Evolutionary conservation across 2,888 invertebrate genomes (phyloP).

Genomic region (Drosophila hamatofila): DNA sequence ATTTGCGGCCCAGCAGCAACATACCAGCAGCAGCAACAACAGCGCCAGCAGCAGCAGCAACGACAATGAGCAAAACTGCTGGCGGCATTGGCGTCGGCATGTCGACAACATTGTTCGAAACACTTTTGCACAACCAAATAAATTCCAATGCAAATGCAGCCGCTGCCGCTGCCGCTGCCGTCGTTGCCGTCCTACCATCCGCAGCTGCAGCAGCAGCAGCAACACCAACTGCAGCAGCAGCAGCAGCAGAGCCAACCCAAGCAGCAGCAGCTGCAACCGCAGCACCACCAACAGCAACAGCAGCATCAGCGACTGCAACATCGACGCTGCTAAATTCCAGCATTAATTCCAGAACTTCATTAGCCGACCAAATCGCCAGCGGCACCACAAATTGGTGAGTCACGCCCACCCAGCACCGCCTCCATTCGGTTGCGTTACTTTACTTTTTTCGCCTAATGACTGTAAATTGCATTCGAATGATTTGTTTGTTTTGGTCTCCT

Average conservation of each 20-base stretch:
- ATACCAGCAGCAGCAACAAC: constrained; percentile 31
- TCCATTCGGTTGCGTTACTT: constrained; percentile 8
- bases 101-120: constrained; percentile 80
- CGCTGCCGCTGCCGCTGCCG: constrained; percentile 32
- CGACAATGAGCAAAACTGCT: constrained; percentile 56
- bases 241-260: constrained; percentile 28
- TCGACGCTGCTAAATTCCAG: constrained; percentile 67
- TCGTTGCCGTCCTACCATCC: constrained; percentile 30
- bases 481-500: constrained; percentile 36
- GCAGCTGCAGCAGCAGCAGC: constrained; percentile 51
- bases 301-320: constrained; percentile 48
- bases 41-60: constrained; percentile 35
- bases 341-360: constrained; percentile 81
- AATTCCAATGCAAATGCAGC: constrained; percentile 79
- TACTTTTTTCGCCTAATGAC: constrained; percentile 47
- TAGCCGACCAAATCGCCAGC: constrained; percentile 63
- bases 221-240: constrained; percentile 23
- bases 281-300: constrained; percentile 33
- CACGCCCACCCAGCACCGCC: constrained; percentile 9
- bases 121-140: constrained; percentile 82
- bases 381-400: constrained; percentile 54
- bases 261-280: constrained; percentile 45
- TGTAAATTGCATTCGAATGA: constrained; percentile 59
- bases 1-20: constrained; percentile 70
- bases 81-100: constrained; percentile 42